Conservation (phyloP, 2,888 invertebrate species). For the Clistopyga incitator region DNA sequence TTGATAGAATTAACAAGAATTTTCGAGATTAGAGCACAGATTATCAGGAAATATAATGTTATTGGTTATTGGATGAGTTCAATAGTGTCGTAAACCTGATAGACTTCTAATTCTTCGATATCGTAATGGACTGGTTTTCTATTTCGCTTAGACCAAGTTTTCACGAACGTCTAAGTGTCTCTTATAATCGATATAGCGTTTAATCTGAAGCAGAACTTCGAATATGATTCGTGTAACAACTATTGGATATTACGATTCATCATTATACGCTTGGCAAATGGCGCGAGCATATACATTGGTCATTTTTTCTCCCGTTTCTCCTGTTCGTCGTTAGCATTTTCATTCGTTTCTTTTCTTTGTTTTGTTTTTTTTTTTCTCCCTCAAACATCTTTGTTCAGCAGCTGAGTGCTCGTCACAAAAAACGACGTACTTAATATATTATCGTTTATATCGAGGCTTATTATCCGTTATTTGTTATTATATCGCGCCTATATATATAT, state of each 20-base stretch:
- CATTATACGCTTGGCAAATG: constrained; percentile 67
- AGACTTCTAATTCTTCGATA: neutral
- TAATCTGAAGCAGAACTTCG: neutral
- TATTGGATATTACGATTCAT: constrained; percentile 57
- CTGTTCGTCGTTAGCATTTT: constrained; percentile 41
- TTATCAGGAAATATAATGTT: neutral
- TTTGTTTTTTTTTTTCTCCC: too few relatives aligned
- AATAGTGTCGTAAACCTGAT: neutral
- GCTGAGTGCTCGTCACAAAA: constrained; percentile 37
- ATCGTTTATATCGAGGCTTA: constrained; percentile 69
- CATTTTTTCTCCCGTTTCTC: constrained; percentile 65
- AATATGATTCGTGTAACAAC: constrained; percentile 16
- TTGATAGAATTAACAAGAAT: too few relatives aligned
- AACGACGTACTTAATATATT: constrained; percentile 69
- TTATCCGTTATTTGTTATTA: constrained; percentile 70
- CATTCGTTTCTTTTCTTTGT: neutral
- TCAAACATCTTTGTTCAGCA: constrained; percentile 11
- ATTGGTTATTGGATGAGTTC: neutral
- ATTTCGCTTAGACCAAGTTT: neutral
- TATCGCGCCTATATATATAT: constrained; percentile 66
- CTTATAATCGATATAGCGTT: neutral
- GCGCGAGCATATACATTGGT: constrained; percentile 74
- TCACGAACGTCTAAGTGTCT: constrained; percentile 1
- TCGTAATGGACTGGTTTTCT: neutral
- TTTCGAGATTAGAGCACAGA: too few relatives aligned